Base-by-base conservation (phyloP, 2,888 invertebrate genomes). In the Allolobophora icterica region DNA sequence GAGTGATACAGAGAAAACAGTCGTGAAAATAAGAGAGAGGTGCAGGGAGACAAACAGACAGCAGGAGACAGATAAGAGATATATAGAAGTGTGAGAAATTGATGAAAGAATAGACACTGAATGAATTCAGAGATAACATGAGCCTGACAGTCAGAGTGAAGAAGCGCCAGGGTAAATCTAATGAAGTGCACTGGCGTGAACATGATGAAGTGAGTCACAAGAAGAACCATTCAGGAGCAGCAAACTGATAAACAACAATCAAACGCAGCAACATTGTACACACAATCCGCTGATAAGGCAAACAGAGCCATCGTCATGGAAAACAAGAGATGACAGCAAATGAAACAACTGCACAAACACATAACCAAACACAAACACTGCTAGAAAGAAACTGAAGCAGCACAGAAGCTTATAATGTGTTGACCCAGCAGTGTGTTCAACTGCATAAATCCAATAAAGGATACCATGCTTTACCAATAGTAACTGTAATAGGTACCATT, bases 251-350 rank as follows among this genome's bases (percentile, higher is more conserved):
- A 1, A 71, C 30, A 52, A 21, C 71, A 71, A 71, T 71, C 8
- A 71, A n/a, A 11, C 5, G n/a, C 71, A 11, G 71, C 71, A 11
- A 71, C 71, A 71, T 11, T 71, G 71, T n/a, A n/a, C n/a, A 71
- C 71, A 71, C 71, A 71, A n/a, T 71, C 71, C 30, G 71, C 71
- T 71, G 71, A 71, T 71, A 71, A 30, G n/a, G 71, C 71, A 71
- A 71, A 71, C 71, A 71, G 71, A 71, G n/a, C 71, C 71, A 71
- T 71, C 11, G 1, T 0, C 30, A n/a, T n/a, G 71, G 71, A 71
- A 71, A 71, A 71, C 71, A 71, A n/a, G 71, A n/a, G 71, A 71
- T 71, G 71, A 71, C 71, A 71, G n/a, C n/a, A n/a, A 11, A 71
- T 71, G 11, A 71, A 71, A 71, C 71, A n/a, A 71, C 8, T 30